phyloP scores from a whole-genome alignment of 1,140 invertebrate genomes.

The Ceratina japonica region DNA sequence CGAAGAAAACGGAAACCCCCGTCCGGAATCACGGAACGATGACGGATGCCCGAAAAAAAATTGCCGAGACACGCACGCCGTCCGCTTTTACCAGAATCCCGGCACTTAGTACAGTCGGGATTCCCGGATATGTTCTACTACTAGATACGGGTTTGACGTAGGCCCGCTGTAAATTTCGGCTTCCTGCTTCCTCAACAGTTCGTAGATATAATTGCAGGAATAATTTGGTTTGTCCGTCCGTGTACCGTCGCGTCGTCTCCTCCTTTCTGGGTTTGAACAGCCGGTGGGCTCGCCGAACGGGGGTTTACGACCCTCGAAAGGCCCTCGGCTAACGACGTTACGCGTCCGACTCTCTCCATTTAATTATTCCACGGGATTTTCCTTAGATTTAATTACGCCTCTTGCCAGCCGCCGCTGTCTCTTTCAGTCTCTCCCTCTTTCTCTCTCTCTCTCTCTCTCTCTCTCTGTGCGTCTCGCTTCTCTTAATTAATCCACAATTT shows the following conservation, averaged over 20 bases:
- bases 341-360: conserved; percentile 71
- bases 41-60: no score
- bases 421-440: conserved; percentile 37
- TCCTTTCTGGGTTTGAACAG: no score
- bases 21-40: no score
- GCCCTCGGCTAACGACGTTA: conserved; percentile 71
- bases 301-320: conserved; percentile 68
- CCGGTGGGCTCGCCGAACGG: neutral
- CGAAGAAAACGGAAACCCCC: no score
- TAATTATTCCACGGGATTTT: conserved; percentile 75
- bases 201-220: conserved; percentile 22
- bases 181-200: no score
- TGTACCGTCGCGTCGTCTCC: no score
- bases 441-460: conserved; percentile 29
- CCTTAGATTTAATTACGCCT: conserved; percentile 74
- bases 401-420: conserved; percentile 54
- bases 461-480: conserved; percentile 22
- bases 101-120: no score
- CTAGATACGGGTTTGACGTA: no score
- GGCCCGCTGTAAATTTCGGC: no score
- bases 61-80: no score
- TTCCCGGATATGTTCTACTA: no score
- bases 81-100: no score
- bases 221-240: conserved; percentile 55
- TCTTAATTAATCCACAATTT: neutral